These are phyloP conservation scores for Apodemia duryi DNA, from an alignment of 2,888 invertebrate species.

Conservation along the genomic window DNA sequence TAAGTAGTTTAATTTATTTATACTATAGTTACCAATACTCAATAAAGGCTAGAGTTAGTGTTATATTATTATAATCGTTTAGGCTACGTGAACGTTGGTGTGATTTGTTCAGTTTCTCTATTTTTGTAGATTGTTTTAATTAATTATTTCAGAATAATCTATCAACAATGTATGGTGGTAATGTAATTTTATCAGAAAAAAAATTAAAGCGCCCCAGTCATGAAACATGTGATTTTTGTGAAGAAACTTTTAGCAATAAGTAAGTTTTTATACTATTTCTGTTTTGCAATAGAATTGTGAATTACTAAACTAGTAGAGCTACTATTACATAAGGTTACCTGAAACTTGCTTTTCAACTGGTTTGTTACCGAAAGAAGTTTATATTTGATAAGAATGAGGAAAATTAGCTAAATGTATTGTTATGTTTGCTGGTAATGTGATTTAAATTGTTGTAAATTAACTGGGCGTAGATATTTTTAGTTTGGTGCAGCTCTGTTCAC, in stretches of 20 bases:
- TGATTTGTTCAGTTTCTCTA: not conserved
- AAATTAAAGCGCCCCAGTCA: conserved; percentile 15
- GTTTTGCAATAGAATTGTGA: not conserved
- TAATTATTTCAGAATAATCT: not conserved
- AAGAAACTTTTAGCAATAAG: conserved; percentile 28
- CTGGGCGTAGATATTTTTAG: too few species aligned
- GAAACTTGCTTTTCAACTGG: too few species aligned
- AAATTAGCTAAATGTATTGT: too few species aligned
- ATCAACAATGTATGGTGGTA: not conserved
- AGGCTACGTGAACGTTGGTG: not conserved
- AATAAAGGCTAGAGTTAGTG: not conserved
- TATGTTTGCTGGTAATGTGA: too few species aligned
- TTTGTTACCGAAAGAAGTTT: too few species aligned
- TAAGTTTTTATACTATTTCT: conserved; percentile 15
- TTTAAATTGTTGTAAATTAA: too few species aligned
- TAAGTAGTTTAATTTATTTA: not conserved
- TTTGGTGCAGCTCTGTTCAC: too few species aligned
- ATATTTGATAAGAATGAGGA: too few species aligned
- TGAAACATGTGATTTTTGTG: conserved; percentile 29
- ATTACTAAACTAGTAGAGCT: not conserved
- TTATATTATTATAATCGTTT: not conserved
- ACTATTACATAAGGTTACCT: not conserved
- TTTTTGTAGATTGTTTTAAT: not conserved
- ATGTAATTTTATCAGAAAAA: conserved; percentile 12
- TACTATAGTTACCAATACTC: not conserved